Base-by-base conservation (phyloP, 1,140 invertebrate species). In the Euwallacea similis region DNA sequence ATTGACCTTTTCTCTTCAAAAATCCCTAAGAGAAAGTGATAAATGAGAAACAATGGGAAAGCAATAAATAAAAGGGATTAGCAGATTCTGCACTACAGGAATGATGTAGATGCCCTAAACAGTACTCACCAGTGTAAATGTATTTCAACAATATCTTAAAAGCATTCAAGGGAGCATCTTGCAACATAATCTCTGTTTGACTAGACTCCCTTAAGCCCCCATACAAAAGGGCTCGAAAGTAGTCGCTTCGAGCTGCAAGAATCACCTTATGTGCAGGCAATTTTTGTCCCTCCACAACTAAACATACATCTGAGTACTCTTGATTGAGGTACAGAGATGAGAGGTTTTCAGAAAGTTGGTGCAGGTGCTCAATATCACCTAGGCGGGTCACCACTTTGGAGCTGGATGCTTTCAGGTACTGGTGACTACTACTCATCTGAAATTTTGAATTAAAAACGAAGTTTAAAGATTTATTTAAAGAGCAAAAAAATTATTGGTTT, bases 131-230 rank as follows among this genome's bases (percentile, higher is more conserved):
- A 68, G 94, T 96, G 81, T 99, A 99, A 59, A 99, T 95, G 83
- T 99, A 99, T 78, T 93, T 91, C 0, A 99, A 84, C 0, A 99
- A 84, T 59, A 89, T 88, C 82, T 94, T 94, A 78, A 99, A 99
- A 15, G 96, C 93, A 69, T 89, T 86, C 16, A 96, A 81, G n/a
- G 92, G 92, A 42, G 95, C 89, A 74, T 91, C 92, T 80, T 91
- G 89, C 13, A 99, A 79, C 76, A 91, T 89, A 68, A 99, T 93
- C 85, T 96, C 93, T 43, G 85, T 84, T 79, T 90, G 90, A 66
- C 86, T 88, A 0, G 94, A 90, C 84, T 99, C 97, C 74, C 89
- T 88, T 84, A 99, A 87, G 11, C 97, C 97, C 54, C 96, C 96
- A 85, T 89, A 96, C 15, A 97, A 86, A 21, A 98, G 83, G 61